Evolutionary conservation across 2,888 invertebrate species (phyloP).

Genomic region (Euspilapteryx auroguttella): DNA sequence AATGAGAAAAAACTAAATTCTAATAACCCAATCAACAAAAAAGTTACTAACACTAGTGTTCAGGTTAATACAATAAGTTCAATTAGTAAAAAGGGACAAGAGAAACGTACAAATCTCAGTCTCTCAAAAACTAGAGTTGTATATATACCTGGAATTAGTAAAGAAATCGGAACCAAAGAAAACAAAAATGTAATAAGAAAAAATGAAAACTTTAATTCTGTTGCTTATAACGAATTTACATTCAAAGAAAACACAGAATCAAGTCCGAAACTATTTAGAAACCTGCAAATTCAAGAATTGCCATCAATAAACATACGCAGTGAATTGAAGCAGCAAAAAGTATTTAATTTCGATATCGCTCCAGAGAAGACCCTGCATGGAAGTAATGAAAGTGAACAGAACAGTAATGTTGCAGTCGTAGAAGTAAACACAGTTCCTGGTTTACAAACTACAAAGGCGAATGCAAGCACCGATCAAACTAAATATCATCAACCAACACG

Average conservation of each 20-base stretch:
- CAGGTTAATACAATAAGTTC: too few relatives aligned
- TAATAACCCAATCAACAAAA: conserved; percentile 10
- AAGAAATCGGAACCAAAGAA: conserved; percentile 29
- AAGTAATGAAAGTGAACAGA: conserved; percentile 11
- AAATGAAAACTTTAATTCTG: conserved; percentile 15
- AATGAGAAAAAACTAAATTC: conserved; percentile 5
- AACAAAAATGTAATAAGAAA: conserved; percentile 14
- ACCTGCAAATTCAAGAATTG: conserved; percentile 42
- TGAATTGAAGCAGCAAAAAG: conserved; percentile 47
- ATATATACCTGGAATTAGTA: conserved; percentile 15
- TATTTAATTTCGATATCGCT: conserved; percentile 48
- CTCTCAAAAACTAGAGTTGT: not conserved
- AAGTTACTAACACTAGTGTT: conserved; percentile 11
- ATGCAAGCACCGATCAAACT: conserved; percentile 2
- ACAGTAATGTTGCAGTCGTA: conserved; percentile 30
- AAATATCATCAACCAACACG: conserved; percentile 7
- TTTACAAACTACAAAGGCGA: conserved; percentile 1
- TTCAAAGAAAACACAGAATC: conserved; percentile 12
- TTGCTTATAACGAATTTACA: not conserved
- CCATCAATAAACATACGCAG: conserved; percentile 54
- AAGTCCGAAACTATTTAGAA: conserved; percentile 14
- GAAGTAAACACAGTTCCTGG: conserved; percentile 19
- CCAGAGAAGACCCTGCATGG: conserved; percentile 19
- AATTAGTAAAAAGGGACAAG: conserved; percentile 6
- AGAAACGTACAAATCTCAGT: not conserved